These are phyloP conservation scores for Pammene fasciana DNA, from an alignment of 2,888 invertebrate genomes.

Conservation along the genomic window DNA sequence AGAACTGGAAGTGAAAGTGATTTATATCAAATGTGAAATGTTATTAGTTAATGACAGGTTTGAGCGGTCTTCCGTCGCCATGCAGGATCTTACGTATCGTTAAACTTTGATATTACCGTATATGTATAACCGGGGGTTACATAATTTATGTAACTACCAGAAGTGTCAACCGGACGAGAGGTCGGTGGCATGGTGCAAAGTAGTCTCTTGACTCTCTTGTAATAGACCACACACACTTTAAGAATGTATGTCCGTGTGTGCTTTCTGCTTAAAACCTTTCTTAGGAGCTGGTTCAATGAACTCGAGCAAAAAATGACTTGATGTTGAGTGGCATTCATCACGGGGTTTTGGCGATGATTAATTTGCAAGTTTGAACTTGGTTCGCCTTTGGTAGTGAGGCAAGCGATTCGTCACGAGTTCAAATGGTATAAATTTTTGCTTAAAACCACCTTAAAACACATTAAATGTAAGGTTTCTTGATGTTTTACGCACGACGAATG, in stretches of 20 bases:
- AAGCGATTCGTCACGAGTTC: constrained; percentile 5
- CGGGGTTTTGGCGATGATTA: constrained; percentile 29
- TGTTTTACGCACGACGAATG: background rate
- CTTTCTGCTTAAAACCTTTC: constrained; percentile 17
- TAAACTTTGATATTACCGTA: constrained; percentile 26
- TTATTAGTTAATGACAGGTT: constrained; percentile 31
- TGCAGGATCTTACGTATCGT: constrained; percentile 21
- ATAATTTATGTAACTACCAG: background rate
- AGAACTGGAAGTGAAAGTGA: constrained; percentile 42
- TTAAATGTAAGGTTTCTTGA: background rate
- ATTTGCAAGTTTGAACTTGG: constrained; percentile 34
- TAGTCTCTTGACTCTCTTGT: constrained; percentile 5
- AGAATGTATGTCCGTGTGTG: constrained; percentile 8
- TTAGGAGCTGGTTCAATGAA: constrained; percentile 21
- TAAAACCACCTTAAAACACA: background rate
- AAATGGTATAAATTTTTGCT: background rate
- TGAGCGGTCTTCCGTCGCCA: constrained; percentile 12
- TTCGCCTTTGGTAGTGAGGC: constrained; percentile 8
- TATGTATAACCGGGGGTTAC: constrained; percentile 18
- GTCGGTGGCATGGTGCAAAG: constrained; percentile 21
- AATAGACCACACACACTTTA: background rate
- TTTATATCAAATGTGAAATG: constrained; percentile 33
- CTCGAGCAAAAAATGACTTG: constrained; percentile 29
- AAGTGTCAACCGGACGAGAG: constrained; percentile 33
- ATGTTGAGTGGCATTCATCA: constrained; percentile 33